These are phyloP conservation scores for Archips crataeganus DNA, from an alignment of 2,888 invertebrate species.

Conservation along the genomic window DNA sequence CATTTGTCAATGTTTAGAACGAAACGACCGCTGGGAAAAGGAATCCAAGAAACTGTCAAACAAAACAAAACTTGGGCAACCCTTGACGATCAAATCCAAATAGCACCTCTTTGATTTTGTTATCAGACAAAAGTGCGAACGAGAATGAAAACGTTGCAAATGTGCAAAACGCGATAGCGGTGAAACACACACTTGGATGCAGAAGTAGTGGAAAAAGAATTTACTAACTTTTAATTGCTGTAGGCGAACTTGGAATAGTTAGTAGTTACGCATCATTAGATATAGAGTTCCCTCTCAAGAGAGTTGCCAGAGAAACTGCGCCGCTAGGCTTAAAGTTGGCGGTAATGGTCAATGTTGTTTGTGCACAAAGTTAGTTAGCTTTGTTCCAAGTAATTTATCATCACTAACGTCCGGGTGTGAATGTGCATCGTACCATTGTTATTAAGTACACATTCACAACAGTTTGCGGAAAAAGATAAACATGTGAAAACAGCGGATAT, in stretches of 20 bases:
- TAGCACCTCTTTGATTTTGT: neutral
- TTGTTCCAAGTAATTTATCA: neutral
- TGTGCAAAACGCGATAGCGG: neutral
- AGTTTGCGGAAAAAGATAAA: neutral
- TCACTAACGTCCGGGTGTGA: neutral
- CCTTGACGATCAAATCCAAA: neutral
- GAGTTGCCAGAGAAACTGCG: slow-evolving; percentile 28
- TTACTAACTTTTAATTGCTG: slow-evolving; percentile 34
- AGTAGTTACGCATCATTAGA: slow-evolving; percentile 40
- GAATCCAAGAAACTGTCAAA: neutral
- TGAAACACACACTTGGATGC: neutral
- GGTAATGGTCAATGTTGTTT: slow-evolving; percentile 26
- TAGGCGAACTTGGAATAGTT: slow-evolving; percentile 23
- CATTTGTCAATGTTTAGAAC: neutral
- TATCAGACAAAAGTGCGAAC: too few species aligned
- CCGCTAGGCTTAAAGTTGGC: slow-evolving; percentile 14
- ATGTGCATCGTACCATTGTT: neutral
- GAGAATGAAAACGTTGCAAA: too few species aligned
- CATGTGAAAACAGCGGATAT: neutral
- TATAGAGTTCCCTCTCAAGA: slow-evolving; percentile 28
- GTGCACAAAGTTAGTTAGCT: neutral
- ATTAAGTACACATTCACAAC: neutral
- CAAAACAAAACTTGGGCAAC: neutral
- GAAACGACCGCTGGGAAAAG: neutral
- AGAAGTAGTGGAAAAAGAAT: neutral